Evolutionary conservation across 2,797 vertebrate species (phyloP).

Genomic region (Gymnopithys bicolor): DNA sequence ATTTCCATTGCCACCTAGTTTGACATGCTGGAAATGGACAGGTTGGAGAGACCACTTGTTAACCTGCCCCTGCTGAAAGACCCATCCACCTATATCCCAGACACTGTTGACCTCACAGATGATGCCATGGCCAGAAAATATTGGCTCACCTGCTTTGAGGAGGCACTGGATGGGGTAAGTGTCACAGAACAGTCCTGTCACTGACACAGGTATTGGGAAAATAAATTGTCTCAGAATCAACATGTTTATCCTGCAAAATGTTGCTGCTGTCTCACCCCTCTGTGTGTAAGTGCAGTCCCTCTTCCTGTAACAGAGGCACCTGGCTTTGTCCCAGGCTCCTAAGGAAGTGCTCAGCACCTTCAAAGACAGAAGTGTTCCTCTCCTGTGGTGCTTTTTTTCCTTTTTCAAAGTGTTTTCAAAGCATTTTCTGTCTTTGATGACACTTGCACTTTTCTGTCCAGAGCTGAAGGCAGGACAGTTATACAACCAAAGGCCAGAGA

Average conservation of each 20-base stretch:
- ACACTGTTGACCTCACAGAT: conserved; percentile 93
- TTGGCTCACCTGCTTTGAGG: conserved; percentile 97
- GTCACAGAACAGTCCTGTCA: background rate
- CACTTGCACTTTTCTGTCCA: background rate
- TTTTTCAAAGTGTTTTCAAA: background rate
- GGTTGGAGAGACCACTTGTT: conserved; percentile 92
- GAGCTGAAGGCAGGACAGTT: background rate
- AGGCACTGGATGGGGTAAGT: conserved; percentile 93
- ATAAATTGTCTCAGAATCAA: background rate
- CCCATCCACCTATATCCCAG: conserved; percentile 91
- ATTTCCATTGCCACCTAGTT: conserved; percentile 79
- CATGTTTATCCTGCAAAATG: background rate
- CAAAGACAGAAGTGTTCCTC: background rate
- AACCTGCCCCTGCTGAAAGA: conserved; percentile 93
- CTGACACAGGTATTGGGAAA: background rate
- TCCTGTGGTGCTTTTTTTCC: background rate
- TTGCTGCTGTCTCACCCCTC: background rate
- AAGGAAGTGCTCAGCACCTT: background rate
- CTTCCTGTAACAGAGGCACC: background rate
- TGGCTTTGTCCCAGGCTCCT: background rate
- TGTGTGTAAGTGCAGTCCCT: background rate
- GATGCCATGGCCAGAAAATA: conserved; percentile 93
- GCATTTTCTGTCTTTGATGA: background rate
- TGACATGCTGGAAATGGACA: conserved; percentile 98
- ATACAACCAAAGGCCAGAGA: background rate